A percentile compares a stretch with the other conserved stretches of the same genome.
Conservation (phyloP, 2,797 vertebrate genomes). For the Sylvia borin region DNA sequence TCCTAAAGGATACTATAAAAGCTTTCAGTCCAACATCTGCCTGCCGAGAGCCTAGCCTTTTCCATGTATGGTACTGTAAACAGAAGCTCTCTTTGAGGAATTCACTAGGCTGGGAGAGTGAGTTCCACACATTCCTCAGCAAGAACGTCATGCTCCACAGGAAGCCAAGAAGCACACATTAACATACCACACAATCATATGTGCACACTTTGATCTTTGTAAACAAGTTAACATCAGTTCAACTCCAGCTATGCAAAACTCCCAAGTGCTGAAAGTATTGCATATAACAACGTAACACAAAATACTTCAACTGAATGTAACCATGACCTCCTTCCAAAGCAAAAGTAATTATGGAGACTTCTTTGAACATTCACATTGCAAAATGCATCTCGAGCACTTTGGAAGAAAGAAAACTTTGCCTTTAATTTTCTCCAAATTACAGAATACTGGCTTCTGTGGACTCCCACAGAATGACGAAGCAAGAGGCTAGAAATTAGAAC, state of each 20-base stretch:
- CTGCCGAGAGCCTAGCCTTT: background rate
- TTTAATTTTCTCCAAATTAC: background rate
- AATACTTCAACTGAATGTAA: background rate
- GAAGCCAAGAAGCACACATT: constrained; percentile 49
- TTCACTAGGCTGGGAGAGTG: background rate
- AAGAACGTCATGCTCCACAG: constrained; percentile 37
- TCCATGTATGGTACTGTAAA: constrained; percentile 62
- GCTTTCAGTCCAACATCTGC: constrained; percentile 10
- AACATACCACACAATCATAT: background rate
- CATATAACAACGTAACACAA: background rate
- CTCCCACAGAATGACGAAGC: background rate
- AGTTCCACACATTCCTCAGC: constrained; percentile 63
- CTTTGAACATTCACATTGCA: background rate
- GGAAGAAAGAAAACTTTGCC: background rate
- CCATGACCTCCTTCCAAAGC: background rate
- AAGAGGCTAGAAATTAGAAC: background rate
- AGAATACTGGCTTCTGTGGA: background rate
- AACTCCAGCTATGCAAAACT: background rate
- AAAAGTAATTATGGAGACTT: background rate
- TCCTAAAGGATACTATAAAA: background rate
- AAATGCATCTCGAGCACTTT: background rate
- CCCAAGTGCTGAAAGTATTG: background rate
- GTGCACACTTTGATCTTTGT: constrained; percentile 21
- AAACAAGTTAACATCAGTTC: constrained; percentile 18
- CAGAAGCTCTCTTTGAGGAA: constrained; percentile 62